Base-by-base conservation (phyloP, 2,888 invertebrate genomes). In the Xestia sexstrigata region DNA sequence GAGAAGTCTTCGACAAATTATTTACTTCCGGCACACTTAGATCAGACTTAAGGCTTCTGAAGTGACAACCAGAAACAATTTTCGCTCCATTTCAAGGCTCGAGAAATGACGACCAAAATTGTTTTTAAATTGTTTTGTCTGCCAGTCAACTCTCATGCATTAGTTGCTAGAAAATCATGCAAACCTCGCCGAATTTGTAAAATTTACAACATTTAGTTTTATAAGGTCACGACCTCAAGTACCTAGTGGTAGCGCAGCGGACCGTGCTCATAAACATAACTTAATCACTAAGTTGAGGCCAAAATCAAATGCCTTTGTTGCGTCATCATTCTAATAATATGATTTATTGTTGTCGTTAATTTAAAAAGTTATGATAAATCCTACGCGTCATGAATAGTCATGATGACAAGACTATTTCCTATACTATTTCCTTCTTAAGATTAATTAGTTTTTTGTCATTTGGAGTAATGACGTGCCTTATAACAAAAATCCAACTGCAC, bases 321-420 rank as follows among this genome's bases (percentile, higher is more conserved):
- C 26, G n/a, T 62, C 26, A 73, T 55, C n/a, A 30, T 30, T 13
- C 13, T 55, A 26, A 39, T 13, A 52, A 13, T 55, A 17, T 42
- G 15, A 42, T 65, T 79, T 65, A 65, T 71, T 79, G n/a, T 39
- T 78, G 42, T 42, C 52, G 55, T 62, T 62, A 23, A 23, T 78
- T 45, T 52, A 26, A 15, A 26, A 39, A 20, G 6, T 68, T 62
- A 8, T 62, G 35, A 52, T 35, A 23, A 26, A 62, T 26, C 5
- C 17, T n/a, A 52, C 23, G 42, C 30, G n/a, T 42, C 47, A 39
- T 63, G 13, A 63, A 65, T 55, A 70, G 55, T 47, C 52, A 79
- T 20, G 55, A n/a, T 79, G 71, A 70, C 20, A 30, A 65, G 39
- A 63, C 30, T n/a, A 63, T 79, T 79, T 47, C 13, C 17, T 45